Evolutionary conservation across 2,113 vertebrate genomes (phyloP), one percentile per base, ranked within the genome.

Genomic region (Isichthys henryi): DNA sequence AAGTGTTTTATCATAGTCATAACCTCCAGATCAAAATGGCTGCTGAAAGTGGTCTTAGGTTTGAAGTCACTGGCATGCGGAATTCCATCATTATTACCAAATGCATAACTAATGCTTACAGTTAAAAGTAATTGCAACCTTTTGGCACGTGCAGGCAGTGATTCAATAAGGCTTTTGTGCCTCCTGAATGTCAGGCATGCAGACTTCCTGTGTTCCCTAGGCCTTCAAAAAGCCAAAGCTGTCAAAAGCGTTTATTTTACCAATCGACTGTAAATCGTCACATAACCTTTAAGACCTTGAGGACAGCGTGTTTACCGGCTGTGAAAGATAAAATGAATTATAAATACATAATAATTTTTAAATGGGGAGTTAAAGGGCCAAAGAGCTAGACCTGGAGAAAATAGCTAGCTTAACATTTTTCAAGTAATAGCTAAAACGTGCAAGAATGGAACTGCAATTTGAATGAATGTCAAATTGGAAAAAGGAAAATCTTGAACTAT

Each of bases 311-410:
- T 86, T 86, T 86, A 49, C 84, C 49, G 48, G 9, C 49, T 27
- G 48, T 86, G n/a, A 86, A 86, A 50, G 84, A 86, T 86, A 86
- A 86, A 86, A 86, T 50, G n/a, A 49, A 48, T 86, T 48, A n/a
- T 86, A 86, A 86, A 86, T 82, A 86, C 48, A 48, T 84, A 86
- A 52, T 52, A 86, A 50, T 86, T 86, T 50, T 86, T n/a, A 86
- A 21, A 50, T 49, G 84, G 84, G 46, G 48, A 27, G 21, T 52
- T 27, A n/a, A 50, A 31, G 46, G n/a, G 48, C 48, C 23, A 1
- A 48, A 86, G 49, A 19, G 27, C 50, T 52, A 87, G 27, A 49
- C 49, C 17, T 7, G 85, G 85, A 31, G n/a, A 53, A 86, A 86
- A 31, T 86, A 48, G n/a, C 48, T 56, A 17, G 50, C 85, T 53